Base-by-base conservation (phyloP, 2,797 vertebrate genomes). In the Brachymystax lenok region DNA sequence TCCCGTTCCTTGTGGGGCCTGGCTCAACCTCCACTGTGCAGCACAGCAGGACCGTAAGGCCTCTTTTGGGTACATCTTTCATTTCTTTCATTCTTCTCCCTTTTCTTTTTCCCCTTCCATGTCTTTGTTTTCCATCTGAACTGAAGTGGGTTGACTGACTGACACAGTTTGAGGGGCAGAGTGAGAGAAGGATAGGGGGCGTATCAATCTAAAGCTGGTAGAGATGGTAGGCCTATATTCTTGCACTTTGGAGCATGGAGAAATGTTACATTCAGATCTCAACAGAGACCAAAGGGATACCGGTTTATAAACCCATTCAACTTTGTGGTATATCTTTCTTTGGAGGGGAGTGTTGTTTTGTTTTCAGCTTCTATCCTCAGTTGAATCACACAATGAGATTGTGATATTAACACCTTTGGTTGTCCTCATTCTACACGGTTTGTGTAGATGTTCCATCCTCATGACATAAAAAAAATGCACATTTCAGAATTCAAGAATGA, bases 1-100 rank as follows among this genome's bases (percentile, higher is more conserved):
- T 82, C 76, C 73, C 63, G 76, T 76, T 80, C 84, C 81, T 80
- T 88, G 71, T 70, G 63, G 64, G 63, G 52, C 75, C 56, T 71
- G 64, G 17, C 5, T 17, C 6, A 7, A 64, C 70, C 77, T 80
- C 76, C 76, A 78, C 77, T 76, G 78, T 67, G 30, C 24, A 33
- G 80, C 77, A 78, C 81, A 64, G 80, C 71, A 80, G 77, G 79
- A 80, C 71, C 74, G 73, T 67, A 17, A 52, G 54, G 66, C 21
- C 66, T 64, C 63, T 19, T 63, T 61, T 30, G 59, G 64, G 24
- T 17, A 54, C 21, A 19, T 24, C 28, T 33, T 56, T 28, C 19
- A 27, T 54, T 28, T 71, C 2, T 1, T 72, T 72, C 28, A 16
- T 54, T 54, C 52, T 16, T 14, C 28, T 54, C 21, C 27, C 13